These are phyloP conservation scores for Heterodera schachtii DNA, from an alignment of 1,140 invertebrate species.

Conservation along the genomic window DNA sequence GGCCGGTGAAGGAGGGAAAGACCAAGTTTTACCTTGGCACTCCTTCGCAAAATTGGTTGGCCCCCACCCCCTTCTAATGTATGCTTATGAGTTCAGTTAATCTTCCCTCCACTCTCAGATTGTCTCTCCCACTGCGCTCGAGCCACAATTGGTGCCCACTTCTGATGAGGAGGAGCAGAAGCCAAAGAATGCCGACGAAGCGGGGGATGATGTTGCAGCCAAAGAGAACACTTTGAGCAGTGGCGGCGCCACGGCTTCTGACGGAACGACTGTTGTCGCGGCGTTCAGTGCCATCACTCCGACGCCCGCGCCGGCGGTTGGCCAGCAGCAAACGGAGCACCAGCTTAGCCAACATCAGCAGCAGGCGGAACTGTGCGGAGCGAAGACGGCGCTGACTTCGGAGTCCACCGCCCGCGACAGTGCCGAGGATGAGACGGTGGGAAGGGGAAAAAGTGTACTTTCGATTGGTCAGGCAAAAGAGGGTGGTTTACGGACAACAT, in stretches of 20 bases:
- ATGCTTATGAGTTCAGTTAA: no score
- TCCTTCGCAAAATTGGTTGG: no score
- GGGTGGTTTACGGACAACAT: not conserved
- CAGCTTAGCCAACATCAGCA: not conserved
- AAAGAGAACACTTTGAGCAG: not conserved
- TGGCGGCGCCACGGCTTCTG: not conserved
- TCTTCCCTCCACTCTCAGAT: not conserved
- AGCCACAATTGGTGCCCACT: not conserved
- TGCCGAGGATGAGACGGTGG: not conserved
- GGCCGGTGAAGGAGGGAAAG: no score
- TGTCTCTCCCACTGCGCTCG: not conserved
- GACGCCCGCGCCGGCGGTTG: not conserved
- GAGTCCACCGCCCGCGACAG: not conserved
- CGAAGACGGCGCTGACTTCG: not conserved
- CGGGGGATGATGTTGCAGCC: not conserved
- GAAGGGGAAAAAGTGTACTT: no score
- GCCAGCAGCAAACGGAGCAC: not conserved
- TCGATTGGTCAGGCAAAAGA: not conserved
- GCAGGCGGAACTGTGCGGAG: not conserved
- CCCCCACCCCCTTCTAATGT: no score
- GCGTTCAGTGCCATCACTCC: not conserved
- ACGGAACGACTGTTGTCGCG: no score
- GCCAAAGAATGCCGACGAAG: not conserved
- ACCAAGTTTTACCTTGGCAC: no score
- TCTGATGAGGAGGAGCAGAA: not conserved